Conservation (phyloP, 1,140 invertebrate genomes). For the Drosophila nigrodunni region DNA sequence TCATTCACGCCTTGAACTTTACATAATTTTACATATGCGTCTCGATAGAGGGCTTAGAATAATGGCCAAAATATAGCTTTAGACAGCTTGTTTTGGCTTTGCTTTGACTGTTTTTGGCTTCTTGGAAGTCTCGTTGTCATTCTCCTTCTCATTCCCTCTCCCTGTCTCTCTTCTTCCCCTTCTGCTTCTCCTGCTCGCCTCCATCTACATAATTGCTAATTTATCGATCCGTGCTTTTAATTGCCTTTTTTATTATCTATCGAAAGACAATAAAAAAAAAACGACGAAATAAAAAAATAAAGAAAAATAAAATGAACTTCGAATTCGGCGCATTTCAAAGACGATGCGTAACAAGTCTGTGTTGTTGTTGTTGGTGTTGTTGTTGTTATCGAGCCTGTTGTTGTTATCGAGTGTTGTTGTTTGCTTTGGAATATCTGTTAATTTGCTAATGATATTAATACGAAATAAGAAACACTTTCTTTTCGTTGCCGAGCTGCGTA, state of each 20-base stretch:
- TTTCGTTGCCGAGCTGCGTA: constrained; percentile 45
- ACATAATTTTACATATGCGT: constrained; percentile 53
- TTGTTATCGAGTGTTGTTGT: constrained; percentile 13
- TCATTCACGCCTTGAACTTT: constrained; percentile 43
- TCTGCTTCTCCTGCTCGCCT: constrained; percentile 1
- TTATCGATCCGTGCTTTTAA: constrained; percentile 67
- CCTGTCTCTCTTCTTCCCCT: not conserved
- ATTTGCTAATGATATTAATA: constrained; percentile 60
- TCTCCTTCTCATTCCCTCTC: constrained; percentile 1
- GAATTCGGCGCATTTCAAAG: constrained; percentile 50
- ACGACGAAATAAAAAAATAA: not conserved
- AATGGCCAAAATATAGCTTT: not conserved
- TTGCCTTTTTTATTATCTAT: constrained; percentile 62
- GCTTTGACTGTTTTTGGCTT: constrained; percentile 10
- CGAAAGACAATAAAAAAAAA: constrained; percentile 35
- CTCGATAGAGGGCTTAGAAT: not conserved
- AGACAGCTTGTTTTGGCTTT: not conserved
- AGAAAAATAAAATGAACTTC: constrained; percentile 22
- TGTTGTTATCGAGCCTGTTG: constrained; percentile 8
- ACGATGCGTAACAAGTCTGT: constrained; percentile 47
- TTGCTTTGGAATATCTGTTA: constrained; percentile 65
- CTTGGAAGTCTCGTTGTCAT: constrained; percentile 59
- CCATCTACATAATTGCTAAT: constrained; percentile 75
- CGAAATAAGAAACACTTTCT: constrained; percentile 71
- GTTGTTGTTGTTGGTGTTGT: constrained; percentile 18